phyloP scores from a whole-genome alignment of 2,797 vertebrate species.

The Enteromius viviparus region DNA sequence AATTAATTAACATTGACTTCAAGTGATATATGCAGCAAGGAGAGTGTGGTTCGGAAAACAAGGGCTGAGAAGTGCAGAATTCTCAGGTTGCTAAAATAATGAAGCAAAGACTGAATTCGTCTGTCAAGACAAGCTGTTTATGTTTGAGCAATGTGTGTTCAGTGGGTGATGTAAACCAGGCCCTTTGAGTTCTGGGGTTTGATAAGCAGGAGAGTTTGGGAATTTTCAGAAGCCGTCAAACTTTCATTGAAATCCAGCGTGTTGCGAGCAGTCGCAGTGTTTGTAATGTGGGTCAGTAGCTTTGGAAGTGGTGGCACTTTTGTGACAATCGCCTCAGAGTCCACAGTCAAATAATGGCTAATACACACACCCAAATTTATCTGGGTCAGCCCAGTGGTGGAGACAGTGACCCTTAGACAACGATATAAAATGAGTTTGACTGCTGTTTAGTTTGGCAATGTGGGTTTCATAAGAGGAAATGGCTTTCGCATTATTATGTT shows the following conservation, averaged over 20 bases:
- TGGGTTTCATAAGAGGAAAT: slow-evolving; percentile 1
- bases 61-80: neutral
- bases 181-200: slow-evolving; percentile 6
- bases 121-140: neutral
- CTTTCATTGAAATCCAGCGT: slow-evolving; percentile 20
- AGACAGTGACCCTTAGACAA: slow-evolving; percentile 48
- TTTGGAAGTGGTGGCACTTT: slow-evolving; percentile 32
- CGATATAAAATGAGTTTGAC: slow-evolving; percentile 44
- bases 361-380: slow-evolving; percentile 37
- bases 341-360: slow-evolving; percentile 24
- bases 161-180: slow-evolving; percentile 31
- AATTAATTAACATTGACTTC: slow-evolving; percentile 31
- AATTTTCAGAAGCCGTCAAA: slow-evolving; percentile 11
- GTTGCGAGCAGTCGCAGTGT: slow-evolving; percentile 4
- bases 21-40: neutral
- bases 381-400: slow-evolving; percentile 54
- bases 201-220: slow-evolving; percentile 3
- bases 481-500: neutral
- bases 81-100: slow-evolving; percentile 15
- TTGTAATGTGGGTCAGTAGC: slow-evolving; percentile 50
- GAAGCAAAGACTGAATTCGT: neutral
- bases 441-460: slow-evolving; percentile 9
- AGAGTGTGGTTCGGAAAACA: neutral
- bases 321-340: slow-evolving; percentile 43
- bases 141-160: slow-evolving; percentile 15